phyloP scores from a whole-genome alignment of 2,797 vertebrate species.

The Pipistrellus pygmaeus region DNA sequence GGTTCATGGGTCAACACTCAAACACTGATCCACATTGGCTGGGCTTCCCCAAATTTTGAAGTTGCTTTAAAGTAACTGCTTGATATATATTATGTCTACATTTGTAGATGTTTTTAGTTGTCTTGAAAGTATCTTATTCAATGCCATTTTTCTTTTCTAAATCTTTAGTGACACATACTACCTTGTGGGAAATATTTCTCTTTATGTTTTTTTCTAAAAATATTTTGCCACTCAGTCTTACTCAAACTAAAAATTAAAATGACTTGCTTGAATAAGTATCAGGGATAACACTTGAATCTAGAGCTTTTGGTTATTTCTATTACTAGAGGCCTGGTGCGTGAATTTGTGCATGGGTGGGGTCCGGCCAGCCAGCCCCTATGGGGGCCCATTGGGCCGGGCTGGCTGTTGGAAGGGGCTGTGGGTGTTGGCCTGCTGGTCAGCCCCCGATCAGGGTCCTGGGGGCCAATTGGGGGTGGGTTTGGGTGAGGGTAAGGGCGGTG shows the following conservation, averaged over 20 bases:
- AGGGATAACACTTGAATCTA: slow-evolving; percentile 33
- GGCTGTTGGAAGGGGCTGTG: no score
- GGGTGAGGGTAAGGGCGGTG: no score
- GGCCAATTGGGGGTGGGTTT: no score
- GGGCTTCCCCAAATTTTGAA: slow-evolving; percentile 24
- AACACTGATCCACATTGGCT: no score
- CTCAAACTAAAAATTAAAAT: slow-evolving; percentile 71
- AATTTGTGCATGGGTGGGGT: no score
- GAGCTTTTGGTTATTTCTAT: slow-evolving; percentile 60
- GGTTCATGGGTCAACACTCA: no score
- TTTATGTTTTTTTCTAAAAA: slow-evolving; percentile 54
- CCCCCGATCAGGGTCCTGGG: no score
- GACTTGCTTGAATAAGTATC: slow-evolving; percentile 49
- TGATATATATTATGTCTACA: slow-evolving; percentile 18
- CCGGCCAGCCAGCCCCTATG: no score
- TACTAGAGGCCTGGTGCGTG: neutral
- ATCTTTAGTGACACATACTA: slow-evolving; percentile 29
- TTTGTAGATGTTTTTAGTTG: slow-evolving; percentile 29
- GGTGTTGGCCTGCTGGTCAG: no score
- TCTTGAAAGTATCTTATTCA: slow-evolving; percentile 3
- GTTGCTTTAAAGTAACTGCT: slow-evolving; percentile 51
- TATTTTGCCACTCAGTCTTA: slow-evolving; percentile 24
- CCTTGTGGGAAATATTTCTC: slow-evolving; percentile 47
- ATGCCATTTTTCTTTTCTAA: slow-evolving; percentile 26
- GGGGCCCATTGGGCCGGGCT: no score